A percentile compares a stretch with the other conserved stretches of the same genome.
phyloP scores from a whole-genome alignment of 2,888 invertebrate genomes.

The Drosophila fungiperda region DNA sequence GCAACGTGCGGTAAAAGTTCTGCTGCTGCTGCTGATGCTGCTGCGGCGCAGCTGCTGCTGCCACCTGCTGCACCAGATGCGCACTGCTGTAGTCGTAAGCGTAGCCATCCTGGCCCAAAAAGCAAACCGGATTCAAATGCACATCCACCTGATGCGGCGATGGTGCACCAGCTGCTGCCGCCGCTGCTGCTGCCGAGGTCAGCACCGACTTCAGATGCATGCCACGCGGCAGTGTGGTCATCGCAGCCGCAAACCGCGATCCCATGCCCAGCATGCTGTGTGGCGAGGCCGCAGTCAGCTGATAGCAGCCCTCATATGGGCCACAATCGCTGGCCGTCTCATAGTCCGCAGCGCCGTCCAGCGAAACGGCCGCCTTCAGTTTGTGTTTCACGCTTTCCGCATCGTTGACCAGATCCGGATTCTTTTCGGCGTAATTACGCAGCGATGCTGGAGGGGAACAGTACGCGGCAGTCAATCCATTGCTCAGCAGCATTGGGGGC shows the following conservation, averaged over 20 bases:
- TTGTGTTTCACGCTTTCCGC: constrained; percentile 88
- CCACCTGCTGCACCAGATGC: constrained; percentile 80
- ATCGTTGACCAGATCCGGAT: constrained; percentile 92
- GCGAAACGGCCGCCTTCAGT: constrained; percentile 83
- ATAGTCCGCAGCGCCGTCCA: constrained; percentile 84
- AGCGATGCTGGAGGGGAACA: constrained; percentile 87
- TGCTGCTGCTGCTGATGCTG: constrained; percentile 73
- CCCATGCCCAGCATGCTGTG: constrained; percentile 59
- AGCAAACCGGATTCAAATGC: constrained; percentile 91
- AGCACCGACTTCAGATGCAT: constrained; percentile 85
- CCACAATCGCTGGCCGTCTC: constrained; percentile 83
- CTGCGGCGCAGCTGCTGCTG: constrained; percentile 56
- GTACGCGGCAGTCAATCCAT: constrained; percentile 83
- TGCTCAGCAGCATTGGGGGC: constrained; percentile 74
- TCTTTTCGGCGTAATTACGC: constrained; percentile 88
- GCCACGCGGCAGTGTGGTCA: constrained; percentile 86
- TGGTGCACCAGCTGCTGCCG: constrained; percentile 67
- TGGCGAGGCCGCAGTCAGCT: constrained; percentile 82
- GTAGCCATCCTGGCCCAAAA: constrained; percentile 92
- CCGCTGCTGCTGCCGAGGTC: constrained; percentile 41
- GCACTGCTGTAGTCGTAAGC: constrained; percentile 86
- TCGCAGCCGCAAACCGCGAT: constrained; percentile 85
- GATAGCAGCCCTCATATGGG: constrained; percentile 84
- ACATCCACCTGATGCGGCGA: constrained; percentile 90
- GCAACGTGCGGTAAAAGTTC: constrained; percentile 91